Evolutionary conservation across 2,888 invertebrate species (phyloP).

Genomic region (Noctua pronuba): DNA sequence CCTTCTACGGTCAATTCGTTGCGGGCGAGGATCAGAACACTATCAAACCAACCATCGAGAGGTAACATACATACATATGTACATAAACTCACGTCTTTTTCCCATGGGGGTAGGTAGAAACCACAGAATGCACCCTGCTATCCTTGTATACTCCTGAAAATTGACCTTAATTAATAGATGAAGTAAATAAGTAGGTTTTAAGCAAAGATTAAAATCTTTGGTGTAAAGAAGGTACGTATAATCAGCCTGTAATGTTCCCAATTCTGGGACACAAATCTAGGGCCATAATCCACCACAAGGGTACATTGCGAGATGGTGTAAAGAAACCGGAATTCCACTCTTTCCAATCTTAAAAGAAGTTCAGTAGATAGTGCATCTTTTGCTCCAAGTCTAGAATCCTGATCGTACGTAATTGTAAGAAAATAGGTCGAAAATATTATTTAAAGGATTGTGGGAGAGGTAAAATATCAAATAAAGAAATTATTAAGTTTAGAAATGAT

Average conservation of each 20-base stretch:
- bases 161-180: too few relatives aligned
- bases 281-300: not conserved
- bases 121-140: too few relatives aligned
- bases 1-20: slow-evolving; percentile 99
- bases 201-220: too few relatives aligned
- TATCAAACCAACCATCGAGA: slow-evolving; percentile 95
- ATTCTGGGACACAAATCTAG: too few relatives aligned
- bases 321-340: not conserved
- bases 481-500: not conserved
- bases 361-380: not conserved
- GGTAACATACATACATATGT: slow-evolving; percentile 79
- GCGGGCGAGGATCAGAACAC: slow-evolving; percentile 98
- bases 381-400: not conserved
- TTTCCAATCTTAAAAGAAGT: not conserved
- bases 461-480: not conserved
- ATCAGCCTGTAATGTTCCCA: too few relatives aligned
- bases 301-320: not conserved
- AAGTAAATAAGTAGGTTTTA: too few relatives aligned
- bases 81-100: too few relatives aligned
- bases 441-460: not conserved
- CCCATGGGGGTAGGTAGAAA: not conserved
- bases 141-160: too few relatives aligned
- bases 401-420: not conserved
- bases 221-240: too few relatives aligned
- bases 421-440: not conserved